Base-by-base conservation (phyloP, 2,888 invertebrate species). In the Coremacera marginata region DNA sequence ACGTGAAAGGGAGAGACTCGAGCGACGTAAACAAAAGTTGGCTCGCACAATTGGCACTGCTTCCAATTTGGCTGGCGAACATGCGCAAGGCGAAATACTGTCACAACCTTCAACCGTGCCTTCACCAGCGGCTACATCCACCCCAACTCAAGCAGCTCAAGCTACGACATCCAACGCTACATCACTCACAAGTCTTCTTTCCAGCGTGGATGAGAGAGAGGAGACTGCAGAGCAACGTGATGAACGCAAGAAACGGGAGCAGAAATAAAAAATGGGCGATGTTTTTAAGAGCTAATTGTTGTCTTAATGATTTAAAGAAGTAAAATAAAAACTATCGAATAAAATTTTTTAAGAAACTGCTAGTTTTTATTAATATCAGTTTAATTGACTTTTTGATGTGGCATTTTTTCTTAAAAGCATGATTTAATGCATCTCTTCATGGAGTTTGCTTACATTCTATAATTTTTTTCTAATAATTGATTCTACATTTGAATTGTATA, bases 1-100 rank as follows among this genome's bases (percentile, higher is more conserved):
- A 79, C 90, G 95, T 2, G 93, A 94, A 81, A 92, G 92, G 81
- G 92, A 94, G 84, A 91, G 94, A 4, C 88, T 90, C 0, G 91
- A 92, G 31, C 91, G 91, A 76, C 91, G 92, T 77, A 84, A 92
- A 79, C 91, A 92, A 81, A 76, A 76, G 31, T 16, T 70, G 4
- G 34, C 52, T n/a, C 70, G 55, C 44, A 49, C 68, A 9, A 55
- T 57, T 52, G 37, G 55, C 25, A 37, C 25, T 19, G 55, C 55
- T 19, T 19, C 55, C 44, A 44, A 44, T 44, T 14, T 44, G 14
- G 14, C 11, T 11, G 14, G 44, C 3, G 44, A 44, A 14, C 44
- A 44, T 44, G 44, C 44, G 44, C 27, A 7, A 16, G 11, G 31
- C 2, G 70, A 70, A 31, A 14, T 16, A n/a, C 27, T n/a, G n/a